Evolutionary conservation across 2,113 vertebrate genomes (phyloP).

Genomic region (Ciconia maguari): DNA sequence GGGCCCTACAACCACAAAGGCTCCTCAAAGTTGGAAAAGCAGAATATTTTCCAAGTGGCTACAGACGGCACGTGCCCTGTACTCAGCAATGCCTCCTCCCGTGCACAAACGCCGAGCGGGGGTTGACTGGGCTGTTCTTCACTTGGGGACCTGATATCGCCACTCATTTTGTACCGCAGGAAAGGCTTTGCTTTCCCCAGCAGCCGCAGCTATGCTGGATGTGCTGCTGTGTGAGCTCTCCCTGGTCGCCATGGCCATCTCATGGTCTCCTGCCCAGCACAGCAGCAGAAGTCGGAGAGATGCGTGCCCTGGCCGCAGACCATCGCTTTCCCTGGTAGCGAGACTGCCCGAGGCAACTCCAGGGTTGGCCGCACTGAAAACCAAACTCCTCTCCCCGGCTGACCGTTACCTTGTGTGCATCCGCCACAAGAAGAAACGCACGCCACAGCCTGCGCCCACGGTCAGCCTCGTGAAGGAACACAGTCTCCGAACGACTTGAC

Average conservation of each 20-base stretch:
- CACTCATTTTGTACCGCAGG: neutral
- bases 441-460: neutral
- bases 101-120: too few species aligned
- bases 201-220: neutral
- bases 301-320: fast-evolving
- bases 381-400: neutral
- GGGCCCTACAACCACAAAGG: neutral
- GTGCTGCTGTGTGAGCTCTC: neutral
- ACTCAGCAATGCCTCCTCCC: neutral
- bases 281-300: neutral
- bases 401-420: neutral
- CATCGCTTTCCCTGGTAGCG: neutral
- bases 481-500: neutral
- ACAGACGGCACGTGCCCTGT: neutral
- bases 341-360: neutral
- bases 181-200: neutral
- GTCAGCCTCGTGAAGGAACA: neutral
- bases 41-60: neutral
- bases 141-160: neutral
- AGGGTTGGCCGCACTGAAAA: neutral
- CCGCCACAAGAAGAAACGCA: neutral
- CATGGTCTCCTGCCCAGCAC: neutral
- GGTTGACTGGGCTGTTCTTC: neutral
- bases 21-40: neutral
- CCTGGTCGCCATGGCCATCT: neutral